Base-by-base conservation (phyloP, 2,888 invertebrate genomes). In the Drosophila borealis region DNA sequence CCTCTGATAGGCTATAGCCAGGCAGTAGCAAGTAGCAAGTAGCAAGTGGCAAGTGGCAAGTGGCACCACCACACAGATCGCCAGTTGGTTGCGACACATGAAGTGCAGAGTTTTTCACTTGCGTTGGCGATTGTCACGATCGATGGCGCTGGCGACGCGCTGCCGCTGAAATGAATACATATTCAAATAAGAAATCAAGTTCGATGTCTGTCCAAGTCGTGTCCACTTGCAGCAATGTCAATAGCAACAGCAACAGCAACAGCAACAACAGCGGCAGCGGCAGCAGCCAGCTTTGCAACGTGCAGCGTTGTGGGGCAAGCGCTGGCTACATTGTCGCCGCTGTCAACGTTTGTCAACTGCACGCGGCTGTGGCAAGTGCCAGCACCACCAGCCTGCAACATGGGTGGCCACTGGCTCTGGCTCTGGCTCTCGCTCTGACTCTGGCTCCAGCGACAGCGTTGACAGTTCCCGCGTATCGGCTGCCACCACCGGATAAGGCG, bases 61-160 rank as follows among this genome's bases (percentile, higher is more conserved):
- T 57, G 45, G 57, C 62, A 19, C 21, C 54, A 46, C 25, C 51
- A 49, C 62, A 56, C 48, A 49, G 51, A 39, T 56, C 51, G 41
- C 45, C 45, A 50, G 61, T 51, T 69, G 67, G 44, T 49, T 61
- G 70, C 81, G 70, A 87, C 87, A 85, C 86, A 81, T 85, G 71
- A 87, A 88, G 85, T 84, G 85, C 80, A 86, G 86, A 88, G 84
- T 86, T 88, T 86, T 86, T 83, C 86, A 86, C 86, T 86, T 86
- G 88, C 82, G 86, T 84, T 86, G 86, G 86, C 86, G 86, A 86
- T 80, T 83, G 88, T 86, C 86, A 88, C 86, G 86, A 88, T 81
- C 80, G 75, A 74, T 76, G 74, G 60, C 72, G 48, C 21, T 70
- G 63, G 67, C 70, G 62, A 67, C 65, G 59, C 42, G 21, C 50